Evolutionary conservation across 2,888 invertebrate genomes (phyloP).

Genomic region (Linnaemya tessellans): DNA sequence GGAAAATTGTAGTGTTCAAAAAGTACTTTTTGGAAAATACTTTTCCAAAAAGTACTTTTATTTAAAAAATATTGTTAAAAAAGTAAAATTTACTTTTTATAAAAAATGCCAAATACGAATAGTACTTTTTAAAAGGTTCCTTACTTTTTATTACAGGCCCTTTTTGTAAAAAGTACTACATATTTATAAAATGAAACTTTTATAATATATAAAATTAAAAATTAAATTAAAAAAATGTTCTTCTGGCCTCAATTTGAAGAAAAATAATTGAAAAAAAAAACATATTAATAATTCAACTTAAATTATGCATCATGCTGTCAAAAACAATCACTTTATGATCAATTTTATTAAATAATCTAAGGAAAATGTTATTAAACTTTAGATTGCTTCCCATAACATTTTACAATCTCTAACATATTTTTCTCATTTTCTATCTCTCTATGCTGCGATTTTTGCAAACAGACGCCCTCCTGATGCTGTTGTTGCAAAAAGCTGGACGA

Average conservation of each 20-base stretch:
- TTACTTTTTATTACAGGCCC: not conserved
- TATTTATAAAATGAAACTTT: not conserved
- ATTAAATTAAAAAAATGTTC: too few relatives aligned
- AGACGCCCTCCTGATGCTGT: constrained; percentile 3
- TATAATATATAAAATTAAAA: too few relatives aligned
- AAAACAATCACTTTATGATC: constrained; percentile 1
- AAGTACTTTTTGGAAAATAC: not conserved
- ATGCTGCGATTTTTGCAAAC: too few relatives aligned
- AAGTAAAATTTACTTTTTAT: not conserved
- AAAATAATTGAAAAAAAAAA: too few relatives aligned
- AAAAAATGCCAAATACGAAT: too few relatives aligned
- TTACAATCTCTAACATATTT: not conserved
- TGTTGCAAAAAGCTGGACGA: constrained; percentile 14
- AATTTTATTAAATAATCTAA: constrained; percentile 24
- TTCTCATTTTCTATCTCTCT: not conserved
- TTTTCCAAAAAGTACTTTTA: not conserved
- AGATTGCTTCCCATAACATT: not conserved
- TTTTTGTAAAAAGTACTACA: not conserved
- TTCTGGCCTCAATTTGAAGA: too few relatives aligned
- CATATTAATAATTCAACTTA: too few relatives aligned
- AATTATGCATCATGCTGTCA: not conserved
- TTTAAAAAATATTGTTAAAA: not conserved
- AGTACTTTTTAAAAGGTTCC: not conserved
- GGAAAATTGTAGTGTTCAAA: too few relatives aligned
- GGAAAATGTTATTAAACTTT: not conserved